Evolutionary conservation across 1,140 invertebrate species (phyloP).

Genomic region (Caerostris darwini): DNA sequence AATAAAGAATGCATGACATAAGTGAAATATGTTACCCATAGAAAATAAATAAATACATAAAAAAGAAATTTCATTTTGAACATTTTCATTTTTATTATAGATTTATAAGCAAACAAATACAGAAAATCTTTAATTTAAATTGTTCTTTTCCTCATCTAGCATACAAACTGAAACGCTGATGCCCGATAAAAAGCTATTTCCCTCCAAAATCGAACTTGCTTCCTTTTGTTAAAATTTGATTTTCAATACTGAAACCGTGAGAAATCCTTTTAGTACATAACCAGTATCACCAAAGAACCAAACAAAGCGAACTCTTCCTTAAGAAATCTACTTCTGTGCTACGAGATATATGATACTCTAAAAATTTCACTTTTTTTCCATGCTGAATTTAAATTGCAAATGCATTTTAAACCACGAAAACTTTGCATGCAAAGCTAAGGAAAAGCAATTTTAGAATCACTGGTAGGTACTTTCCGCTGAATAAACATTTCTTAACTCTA

Average conservation of each 20-base stretch:
- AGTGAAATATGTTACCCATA: no score
- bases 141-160: no score
- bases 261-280: conserved; percentile 35
- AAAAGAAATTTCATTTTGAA: no score
- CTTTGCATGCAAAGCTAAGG: not conserved
- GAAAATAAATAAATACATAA: no score
- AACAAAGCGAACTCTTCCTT: not conserved
- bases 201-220: not conserved
- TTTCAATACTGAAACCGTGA: conserved; percentile 1
- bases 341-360: conserved; percentile 16
- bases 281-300: not conserved
- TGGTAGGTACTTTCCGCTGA: conserved; percentile 6
- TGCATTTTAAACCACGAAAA: conserved; percentile 16
- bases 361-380: conserved; percentile 23
- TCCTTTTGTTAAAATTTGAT: not conserved
- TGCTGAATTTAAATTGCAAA: conserved; percentile 35
- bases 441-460: conserved; percentile 24
- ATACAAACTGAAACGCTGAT: no score
- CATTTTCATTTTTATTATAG: no score
- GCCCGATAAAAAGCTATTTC: not conserved
- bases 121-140: no score
- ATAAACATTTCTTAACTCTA: conserved; percentile 53
- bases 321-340: not conserved
- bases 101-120: no score
- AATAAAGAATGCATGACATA: no score